phyloP scores from a whole-genome alignment of 2,888 invertebrate genomes.

The Sussaba pulchella region DNA sequence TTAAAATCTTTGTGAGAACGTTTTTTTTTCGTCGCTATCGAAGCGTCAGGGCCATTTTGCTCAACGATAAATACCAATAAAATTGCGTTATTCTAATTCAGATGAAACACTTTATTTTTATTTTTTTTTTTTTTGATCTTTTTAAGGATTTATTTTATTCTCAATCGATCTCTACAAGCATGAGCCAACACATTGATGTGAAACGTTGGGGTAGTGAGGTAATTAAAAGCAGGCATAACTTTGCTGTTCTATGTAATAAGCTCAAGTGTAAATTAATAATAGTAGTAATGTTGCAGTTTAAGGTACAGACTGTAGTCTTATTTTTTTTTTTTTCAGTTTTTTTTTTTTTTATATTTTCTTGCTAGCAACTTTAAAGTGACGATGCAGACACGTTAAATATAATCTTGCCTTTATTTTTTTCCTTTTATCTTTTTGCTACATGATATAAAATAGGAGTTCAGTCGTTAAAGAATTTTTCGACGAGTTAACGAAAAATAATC shows the following conservation, averaged over 20 bases:
- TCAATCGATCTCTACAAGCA: slow-evolving; percentile 12
- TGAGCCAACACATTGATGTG: slow-evolving; percentile 21
- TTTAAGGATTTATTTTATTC: background rate
- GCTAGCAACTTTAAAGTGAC: slow-evolving; percentile 30
- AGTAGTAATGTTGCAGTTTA: slow-evolving; percentile 50
- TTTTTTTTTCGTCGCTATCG: too few relatives aligned
- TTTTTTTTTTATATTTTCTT: too few relatives aligned
- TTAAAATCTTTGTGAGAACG: background rate
- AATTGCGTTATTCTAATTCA: slow-evolving; percentile 25
- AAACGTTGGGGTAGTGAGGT: slow-evolving; percentile 30
- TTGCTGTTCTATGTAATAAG: slow-evolving; percentile 59
- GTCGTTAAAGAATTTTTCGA: slow-evolving; percentile 2
- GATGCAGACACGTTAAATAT: slow-evolving; percentile 20
- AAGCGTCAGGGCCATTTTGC: too few relatives aligned
- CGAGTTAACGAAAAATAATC: slow-evolving; percentile 15
- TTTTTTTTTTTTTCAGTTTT: too few relatives aligned
- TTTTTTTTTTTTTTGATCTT: slow-evolving; percentile 12
- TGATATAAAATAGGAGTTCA: slow-evolving; percentile 18
- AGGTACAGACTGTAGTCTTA: slow-evolving; percentile 7
- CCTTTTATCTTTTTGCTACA: slow-evolving; percentile 21
- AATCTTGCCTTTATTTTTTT: slow-evolving; percentile 36
- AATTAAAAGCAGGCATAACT: slow-evolving; percentile 48
- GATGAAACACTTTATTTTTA: slow-evolving; percentile 23
- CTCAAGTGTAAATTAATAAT: slow-evolving; percentile 57
- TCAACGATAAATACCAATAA: slow-evolving; percentile 3